phyloP scores from a whole-genome alignment of 1,140 invertebrate genomes.

The Diabrotica virgifera region DNA sequence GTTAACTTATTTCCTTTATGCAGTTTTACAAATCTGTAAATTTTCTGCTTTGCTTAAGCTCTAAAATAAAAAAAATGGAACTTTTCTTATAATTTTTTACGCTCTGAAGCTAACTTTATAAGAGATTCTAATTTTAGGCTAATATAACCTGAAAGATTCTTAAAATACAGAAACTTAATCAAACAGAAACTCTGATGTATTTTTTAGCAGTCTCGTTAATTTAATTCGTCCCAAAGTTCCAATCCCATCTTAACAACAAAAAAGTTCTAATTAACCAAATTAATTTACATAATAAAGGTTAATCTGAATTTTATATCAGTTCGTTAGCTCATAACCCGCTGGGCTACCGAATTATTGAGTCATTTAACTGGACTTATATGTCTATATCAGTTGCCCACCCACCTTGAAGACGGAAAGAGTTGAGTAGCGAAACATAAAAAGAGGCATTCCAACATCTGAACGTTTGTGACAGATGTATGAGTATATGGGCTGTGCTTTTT shows the following conservation, averaged over 20 bases:
- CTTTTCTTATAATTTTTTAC: no score
- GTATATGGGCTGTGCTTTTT: neutral
- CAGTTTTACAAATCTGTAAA: no score
- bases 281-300: conserved; percentile 21
- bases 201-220: no score
- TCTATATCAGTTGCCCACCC: conserved; percentile 19
- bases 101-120: no score
- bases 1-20: no score
- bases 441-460: neutral
- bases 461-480: conserved; percentile 20
- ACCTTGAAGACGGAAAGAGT: conserved; percentile 17
- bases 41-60: no score
- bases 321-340: conserved; percentile 18
- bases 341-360: conserved; percentile 18
- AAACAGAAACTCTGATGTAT: no score
- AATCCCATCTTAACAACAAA: neutral
- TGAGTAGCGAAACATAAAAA: conserved; percentile 9
- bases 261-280: conserved; percentile 10
- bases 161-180: no score
- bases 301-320: conserved; percentile 15
- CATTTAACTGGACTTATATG: conserved; percentile 17
- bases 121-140: no score
- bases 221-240: no score
- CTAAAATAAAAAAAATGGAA: no score
- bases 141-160: no score